Evolutionary conservation across 2,113 vertebrate genomes (phyloP).

Genomic region (Callocephalon fimbriatum): DNA sequence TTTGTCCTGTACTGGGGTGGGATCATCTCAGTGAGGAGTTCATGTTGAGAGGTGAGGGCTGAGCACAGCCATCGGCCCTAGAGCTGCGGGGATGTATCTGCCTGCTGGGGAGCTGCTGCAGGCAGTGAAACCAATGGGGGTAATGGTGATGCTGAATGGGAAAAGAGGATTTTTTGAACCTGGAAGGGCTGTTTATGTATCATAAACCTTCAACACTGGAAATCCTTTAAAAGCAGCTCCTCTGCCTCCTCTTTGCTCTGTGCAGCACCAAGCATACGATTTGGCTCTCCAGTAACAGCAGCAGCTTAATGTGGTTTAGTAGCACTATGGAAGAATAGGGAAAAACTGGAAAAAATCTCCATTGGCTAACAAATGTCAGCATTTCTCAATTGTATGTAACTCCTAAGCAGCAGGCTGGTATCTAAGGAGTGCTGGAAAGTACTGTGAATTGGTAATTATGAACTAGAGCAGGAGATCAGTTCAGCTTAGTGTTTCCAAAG

Average conservation of each 20-base stretch:
- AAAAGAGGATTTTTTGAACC: conserved; percentile 2
- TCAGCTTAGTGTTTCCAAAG: conserved; percentile 63
- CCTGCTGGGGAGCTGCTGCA: background rate
- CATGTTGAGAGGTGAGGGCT: background rate
- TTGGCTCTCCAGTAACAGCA: background rate
- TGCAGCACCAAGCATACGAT: background rate
- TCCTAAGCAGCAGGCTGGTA: conserved; percentile 10
- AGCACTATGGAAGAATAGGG: background rate
- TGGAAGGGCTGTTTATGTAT: background rate
- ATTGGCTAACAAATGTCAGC: conserved; percentile 26
- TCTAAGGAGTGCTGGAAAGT: conserved; percentile 30
- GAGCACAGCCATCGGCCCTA: accelerated
- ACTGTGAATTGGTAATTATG: conserved; percentile 58
- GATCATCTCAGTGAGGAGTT: background rate
- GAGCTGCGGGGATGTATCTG: background rate
- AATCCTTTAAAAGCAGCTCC: background rate
- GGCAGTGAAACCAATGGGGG: background rate
- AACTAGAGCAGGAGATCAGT: conserved; percentile 65
- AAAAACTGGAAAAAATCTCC: background rate
- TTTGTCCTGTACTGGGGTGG: background rate
- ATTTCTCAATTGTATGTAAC: conserved; percentile 18
- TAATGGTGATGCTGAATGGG: background rate
- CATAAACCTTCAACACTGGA: background rate
- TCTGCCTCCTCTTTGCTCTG: background rate
- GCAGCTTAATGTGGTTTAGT: background rate